Evolutionary conservation across 2,888 invertebrate species (phyloP), one percentile per base, ranked within the genome.

Genomic region (Catocala fraxini): DNA sequence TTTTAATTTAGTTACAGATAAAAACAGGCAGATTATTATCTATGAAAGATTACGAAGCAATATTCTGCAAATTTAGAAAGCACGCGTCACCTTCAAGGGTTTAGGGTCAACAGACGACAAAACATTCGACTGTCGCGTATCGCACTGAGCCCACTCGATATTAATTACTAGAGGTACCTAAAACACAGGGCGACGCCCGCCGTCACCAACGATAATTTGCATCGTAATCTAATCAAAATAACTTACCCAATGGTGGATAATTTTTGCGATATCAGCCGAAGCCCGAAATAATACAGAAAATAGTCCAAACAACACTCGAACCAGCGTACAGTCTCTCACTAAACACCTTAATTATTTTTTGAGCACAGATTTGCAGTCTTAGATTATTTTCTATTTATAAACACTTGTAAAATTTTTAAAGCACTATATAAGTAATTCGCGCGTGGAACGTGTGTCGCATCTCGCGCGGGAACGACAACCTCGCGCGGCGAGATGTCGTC

Each of bases 211-310:
- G 89, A 91, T 91, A 90, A 92, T 92, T 92, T 89, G 90, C 90
- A 92, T 91, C 82, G 88, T 91, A 92, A 94, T 93, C 92, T 93
- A 92, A 94, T 94, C 93, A 81, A 90, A 87, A 89, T 85, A 84
- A 83, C 94, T 94, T 87, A 94, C 94, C 94, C 91, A 93, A 94
- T 94, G 89, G 90, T 93, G 93, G 91, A 92, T 92, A 89, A 89
- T 91, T 91, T 90, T 89, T 81, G 86, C 89, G 89, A 87, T 92
- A 93, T 91, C 93, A 87, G 87, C 81, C 83, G 82, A 76, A 82
- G 83, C 84, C 84, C 86, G 81, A 88, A 77, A 84, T 79, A 77
- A 79, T 83, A 78, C 71, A 65, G 77, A 79, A 73, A 82, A 90
- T 87, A 87, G 91, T 91, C 90, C 92, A 87, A 58, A 85, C 77